These are phyloP conservation scores for Bombus ignitus DNA, from an alignment of 1,140 invertebrate species.

Conservation along the genomic window DNA sequence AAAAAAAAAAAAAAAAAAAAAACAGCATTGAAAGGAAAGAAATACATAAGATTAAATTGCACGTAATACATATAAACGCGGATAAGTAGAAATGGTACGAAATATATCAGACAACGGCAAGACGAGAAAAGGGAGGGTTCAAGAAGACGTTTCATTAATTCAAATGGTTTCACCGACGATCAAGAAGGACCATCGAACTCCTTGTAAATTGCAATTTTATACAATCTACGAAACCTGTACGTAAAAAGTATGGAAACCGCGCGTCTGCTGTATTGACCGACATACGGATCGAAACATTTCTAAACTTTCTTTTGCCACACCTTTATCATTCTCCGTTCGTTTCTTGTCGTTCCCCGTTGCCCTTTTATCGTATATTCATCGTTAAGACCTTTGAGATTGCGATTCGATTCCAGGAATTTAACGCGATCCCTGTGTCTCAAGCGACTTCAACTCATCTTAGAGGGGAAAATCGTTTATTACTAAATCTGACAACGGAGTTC, in stretches of 20 bases:
- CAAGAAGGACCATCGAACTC: neutral
- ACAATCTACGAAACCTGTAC: neutral
- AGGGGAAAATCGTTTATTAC: constrained; percentile 19
- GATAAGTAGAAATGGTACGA: neutral
- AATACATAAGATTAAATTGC: neutral
- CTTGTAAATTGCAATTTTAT: constrained; percentile 15
- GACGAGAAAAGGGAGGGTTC: neutral
- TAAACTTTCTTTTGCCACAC: no score
- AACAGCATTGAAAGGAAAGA: neutral
- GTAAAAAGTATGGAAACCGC: neutral
- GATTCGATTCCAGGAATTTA: constrained; percentile 9
- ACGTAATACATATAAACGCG: neutral
- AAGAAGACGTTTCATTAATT: neutral
- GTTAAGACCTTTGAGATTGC: constrained; percentile 28
- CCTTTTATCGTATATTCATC: neutral
- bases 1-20: neutral
- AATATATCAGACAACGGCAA: neutral
- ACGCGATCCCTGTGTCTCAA: neutral
- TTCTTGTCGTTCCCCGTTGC: neutral
- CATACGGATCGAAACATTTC: neutral
- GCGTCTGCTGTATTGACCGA: neutral
- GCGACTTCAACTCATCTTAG: neutral
- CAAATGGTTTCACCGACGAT: neutral
- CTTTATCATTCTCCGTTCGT: neutral
- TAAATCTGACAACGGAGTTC: constrained; percentile 5